Conservation (phyloP, 2,888 invertebrate species). For the Formica aserva region DNA sequence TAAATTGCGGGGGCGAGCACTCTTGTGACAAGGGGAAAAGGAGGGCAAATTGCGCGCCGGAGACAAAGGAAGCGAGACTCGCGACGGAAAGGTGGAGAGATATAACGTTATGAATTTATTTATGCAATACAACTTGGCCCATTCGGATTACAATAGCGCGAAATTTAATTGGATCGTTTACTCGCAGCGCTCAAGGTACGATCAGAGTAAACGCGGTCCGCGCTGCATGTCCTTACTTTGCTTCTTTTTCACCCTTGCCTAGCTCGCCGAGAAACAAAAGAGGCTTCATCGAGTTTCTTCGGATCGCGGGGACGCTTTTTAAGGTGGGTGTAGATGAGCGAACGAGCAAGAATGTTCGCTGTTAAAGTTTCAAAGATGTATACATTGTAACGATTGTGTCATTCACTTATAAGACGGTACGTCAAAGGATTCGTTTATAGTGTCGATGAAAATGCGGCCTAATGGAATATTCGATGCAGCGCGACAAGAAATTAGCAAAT, state of each 20-base stretch:
- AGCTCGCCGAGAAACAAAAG: constrained; percentile 69
- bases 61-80: constrained; percentile 69
- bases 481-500: too few species aligned
- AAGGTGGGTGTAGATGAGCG: constrained; percentile 51
- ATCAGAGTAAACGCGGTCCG: constrained; percentile 65
- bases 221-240: constrained; percentile 53
- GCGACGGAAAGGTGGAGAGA: constrained; percentile 66
- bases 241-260: constrained; percentile 48
- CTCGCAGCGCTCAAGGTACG: constrained; percentile 58
- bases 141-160: constrained; percentile 77
- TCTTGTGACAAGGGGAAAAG: constrained; percentile 39
- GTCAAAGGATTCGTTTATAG: neutral
- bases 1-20: constrained; percentile 58
- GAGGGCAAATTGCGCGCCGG: constrained; percentile 59
- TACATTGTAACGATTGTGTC: neutral
- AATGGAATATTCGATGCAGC: too few species aligned
- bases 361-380: neutral
- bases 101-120: constrained; percentile 78
- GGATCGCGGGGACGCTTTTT: constrained; percentile 57
- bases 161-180: constrained; percentile 79
- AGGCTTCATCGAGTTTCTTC: constrained; percentile 65
- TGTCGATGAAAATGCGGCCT: neutral
- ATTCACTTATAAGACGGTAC: neutral
- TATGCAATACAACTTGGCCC: constrained; percentile 77
- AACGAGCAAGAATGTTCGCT: neutral